Percentiles rank a stretch among this genome's conserved stretches.
Evolutionary conservation across 2,113 vertebrate species (phyloP).

Genomic region (Nannobrachium achirus): DNA sequence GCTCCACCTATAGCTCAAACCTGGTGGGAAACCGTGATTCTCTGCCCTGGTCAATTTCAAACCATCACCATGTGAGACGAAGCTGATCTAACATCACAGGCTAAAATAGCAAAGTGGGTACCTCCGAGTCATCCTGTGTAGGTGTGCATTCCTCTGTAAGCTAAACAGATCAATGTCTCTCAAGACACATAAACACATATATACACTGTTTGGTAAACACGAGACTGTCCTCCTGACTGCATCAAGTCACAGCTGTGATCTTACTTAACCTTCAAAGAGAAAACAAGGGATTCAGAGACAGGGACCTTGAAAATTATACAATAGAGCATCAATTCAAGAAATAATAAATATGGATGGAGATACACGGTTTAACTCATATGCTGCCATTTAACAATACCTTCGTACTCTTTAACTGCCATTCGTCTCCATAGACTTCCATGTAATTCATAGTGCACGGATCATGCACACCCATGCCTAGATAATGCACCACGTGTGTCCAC

Average conservation of each 20-base stretch:
- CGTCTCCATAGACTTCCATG: no score
- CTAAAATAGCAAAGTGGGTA: slow-evolving; percentile 39
- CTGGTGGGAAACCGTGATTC: slow-evolving; percentile 30
- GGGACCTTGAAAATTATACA: neutral
- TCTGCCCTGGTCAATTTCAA: neutral
- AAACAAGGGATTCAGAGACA: neutral
- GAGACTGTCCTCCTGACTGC: slow-evolving; percentile 19
- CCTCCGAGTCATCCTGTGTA: slow-evolving; percentile 40
- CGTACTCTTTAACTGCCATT: no score
- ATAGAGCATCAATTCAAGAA: no score
- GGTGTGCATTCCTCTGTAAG: slow-evolving; percentile 29
- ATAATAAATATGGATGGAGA: no score
- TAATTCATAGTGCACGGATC: no score
- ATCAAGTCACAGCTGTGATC: slow-evolving; percentile 36
- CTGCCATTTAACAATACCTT: no score
- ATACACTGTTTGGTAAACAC: slow-evolving; percentile 42
- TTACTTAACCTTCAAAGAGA: slow-evolving; percentile 25
- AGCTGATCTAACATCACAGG: slow-evolving; percentile 12
- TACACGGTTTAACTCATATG: no score
- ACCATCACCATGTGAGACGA: slow-evolving; percentile 11
- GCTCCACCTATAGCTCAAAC: slow-evolving; percentile 40
- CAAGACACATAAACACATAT: slow-evolving; percentile 50
- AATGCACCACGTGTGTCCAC: no score
- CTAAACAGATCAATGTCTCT: slow-evolving; percentile 19
- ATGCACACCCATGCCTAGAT: no score